phyloP scores from a whole-genome alignment of 2,113 vertebrate genomes.

The Xyliphius kryptos region DNA sequence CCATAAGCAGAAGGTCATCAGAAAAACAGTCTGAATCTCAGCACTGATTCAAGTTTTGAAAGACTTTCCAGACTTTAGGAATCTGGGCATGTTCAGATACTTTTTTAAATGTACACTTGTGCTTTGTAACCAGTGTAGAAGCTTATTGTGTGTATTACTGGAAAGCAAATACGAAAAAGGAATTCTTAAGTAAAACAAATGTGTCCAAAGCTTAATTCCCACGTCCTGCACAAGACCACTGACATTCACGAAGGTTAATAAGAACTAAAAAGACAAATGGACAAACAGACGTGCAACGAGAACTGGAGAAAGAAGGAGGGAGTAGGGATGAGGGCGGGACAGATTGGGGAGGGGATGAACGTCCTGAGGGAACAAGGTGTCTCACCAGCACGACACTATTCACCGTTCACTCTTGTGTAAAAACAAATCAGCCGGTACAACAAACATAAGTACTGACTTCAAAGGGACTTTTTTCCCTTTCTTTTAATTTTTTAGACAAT shows the following conservation, averaged over 20 bases:
- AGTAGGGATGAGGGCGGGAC: constrained; percentile 49
- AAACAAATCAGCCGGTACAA: background rate
- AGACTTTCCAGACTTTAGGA: too few species aligned
- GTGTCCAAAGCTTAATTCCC: background rate
- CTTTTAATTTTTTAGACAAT: background rate
- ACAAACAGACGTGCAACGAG: constrained; percentile 18
- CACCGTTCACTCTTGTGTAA: background rate
- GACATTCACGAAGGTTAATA: background rate
- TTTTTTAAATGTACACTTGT: background rate
- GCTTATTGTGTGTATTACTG: background rate
- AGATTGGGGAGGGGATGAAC: constrained; percentile 56
- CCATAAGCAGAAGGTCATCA: background rate
- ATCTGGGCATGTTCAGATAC: too few species aligned
- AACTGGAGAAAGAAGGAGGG: constrained; percentile 23
- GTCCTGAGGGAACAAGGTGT: constrained; percentile 59
- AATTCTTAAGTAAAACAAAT: background rate
- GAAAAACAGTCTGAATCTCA: background rate
- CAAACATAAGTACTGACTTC: background rate
- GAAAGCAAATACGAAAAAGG: background rate
- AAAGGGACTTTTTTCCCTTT: background rate
- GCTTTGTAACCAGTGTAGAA: constrained; percentile 1
- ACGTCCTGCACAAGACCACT: background rate
- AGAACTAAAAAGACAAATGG: background rate
- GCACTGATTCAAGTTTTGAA: background rate
- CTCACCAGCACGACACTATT: constrained; percentile 43